phyloP scores from a whole-genome alignment of 2,113 vertebrate genomes.

The Rhombomys opimus region DNA sequence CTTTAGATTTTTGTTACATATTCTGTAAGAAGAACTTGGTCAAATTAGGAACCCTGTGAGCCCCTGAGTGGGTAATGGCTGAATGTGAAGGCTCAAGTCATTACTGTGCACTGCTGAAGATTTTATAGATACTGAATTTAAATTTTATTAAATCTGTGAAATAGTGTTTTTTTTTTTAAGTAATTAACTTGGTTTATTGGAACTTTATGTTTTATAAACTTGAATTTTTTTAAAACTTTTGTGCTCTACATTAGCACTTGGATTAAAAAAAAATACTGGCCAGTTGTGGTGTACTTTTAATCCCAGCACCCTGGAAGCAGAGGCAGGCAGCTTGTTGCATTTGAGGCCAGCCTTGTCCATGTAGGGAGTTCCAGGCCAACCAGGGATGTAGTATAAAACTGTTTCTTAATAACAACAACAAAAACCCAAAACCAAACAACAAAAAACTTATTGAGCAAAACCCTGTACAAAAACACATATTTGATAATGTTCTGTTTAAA shows the following conservation, averaged over 20 bases:
- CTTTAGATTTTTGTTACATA: conserved; percentile 31
- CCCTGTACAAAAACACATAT: not conserved
- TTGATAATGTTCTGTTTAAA: not conserved
- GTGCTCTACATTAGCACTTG: not conserved
- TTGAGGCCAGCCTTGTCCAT: not conserved
- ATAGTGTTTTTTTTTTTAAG: not conserved
- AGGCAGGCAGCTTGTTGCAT: not conserved
- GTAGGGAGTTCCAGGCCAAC: not conserved
- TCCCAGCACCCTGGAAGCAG: not conserved
- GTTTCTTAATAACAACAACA: not conserved
- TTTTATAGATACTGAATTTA: not conserved
- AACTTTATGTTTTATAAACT: not conserved
- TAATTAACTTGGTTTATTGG: not conserved
- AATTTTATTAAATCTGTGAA: not conserved
- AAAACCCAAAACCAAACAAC: not conserved
- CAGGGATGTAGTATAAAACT: not conserved
- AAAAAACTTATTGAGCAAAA: not conserved
- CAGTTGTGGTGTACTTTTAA: not conserved
- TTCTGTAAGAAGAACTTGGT: conserved; percentile 17
- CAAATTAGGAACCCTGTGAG: conserved; percentile 15
- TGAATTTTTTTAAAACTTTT: not conserved
- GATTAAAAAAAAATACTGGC: not conserved
- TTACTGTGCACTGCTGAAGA: not conserved
- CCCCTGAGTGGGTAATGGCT: not conserved
- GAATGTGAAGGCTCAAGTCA: not conserved